Conservation (phyloP, 1,140 invertebrate genomes). For the Danaus melanippus region DNA sequence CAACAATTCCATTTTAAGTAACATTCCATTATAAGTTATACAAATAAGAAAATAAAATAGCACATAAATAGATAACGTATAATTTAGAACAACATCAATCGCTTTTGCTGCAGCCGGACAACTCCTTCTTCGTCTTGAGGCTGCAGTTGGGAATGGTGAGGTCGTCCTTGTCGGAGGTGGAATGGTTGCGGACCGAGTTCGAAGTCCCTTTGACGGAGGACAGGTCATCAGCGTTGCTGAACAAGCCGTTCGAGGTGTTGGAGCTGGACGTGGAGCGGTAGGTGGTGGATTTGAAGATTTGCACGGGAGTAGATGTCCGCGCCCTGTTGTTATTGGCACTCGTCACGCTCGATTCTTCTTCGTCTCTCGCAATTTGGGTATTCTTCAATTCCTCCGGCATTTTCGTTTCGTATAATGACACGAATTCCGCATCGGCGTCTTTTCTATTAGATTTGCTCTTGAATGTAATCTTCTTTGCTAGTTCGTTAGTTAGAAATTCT, state of each 20-base stretch:
- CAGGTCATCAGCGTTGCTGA: conserved; percentile 69
- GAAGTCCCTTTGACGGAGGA: conserved; percentile 70
- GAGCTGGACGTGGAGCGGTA: conserved; percentile 62
- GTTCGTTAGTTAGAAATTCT: conserved; percentile 57
- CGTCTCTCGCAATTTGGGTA: conserved; percentile 23
- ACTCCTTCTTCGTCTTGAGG: conserved; percentile 53
- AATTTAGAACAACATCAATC: conserved; percentile 34
- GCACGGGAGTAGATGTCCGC: conserved; percentile 72
- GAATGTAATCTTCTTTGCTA: conserved; percentile 62
- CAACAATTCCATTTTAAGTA: conserved; percentile 28
- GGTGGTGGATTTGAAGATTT: conserved; percentile 61
- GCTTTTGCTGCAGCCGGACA: conserved; percentile 54
- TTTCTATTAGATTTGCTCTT: conserved; percentile 43
- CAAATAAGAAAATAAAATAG: conserved; percentile 20
- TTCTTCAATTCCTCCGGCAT: conserved; percentile 54
- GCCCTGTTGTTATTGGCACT: conserved; percentile 42
- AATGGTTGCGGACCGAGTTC: conserved; percentile 57
- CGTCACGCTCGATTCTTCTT: conserved; percentile 29
- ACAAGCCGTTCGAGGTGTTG: conserved; percentile 60
- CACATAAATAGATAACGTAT: conserved; percentile 18
- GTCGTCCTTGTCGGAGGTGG: conserved; percentile 61
- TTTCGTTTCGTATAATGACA: conserved; percentile 58
- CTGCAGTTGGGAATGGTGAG: conserved; percentile 67
- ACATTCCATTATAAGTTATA: conserved; percentile 23
- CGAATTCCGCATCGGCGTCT: conserved; percentile 46